Evolutionary conservation across 2,797 vertebrate species (phyloP).

Genomic region (Orientallactaga sibirica): DNA sequence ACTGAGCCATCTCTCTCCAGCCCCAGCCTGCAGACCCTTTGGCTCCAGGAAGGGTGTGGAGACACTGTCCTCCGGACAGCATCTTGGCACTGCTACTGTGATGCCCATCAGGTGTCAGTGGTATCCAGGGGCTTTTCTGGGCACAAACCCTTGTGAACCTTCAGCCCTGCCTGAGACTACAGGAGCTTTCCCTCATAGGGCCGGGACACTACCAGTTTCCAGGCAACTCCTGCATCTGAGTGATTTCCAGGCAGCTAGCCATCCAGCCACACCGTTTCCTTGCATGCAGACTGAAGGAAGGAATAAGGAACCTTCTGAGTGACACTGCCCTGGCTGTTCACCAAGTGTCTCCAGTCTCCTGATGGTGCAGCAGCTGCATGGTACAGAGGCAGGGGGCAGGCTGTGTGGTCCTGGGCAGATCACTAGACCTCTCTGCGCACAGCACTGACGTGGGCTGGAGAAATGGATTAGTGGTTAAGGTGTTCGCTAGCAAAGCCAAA

Average conservation of each 20-base stretch:
- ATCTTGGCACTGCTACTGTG: not conserved
- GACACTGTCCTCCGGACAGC: not conserved
- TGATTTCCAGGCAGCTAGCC: not conserved
- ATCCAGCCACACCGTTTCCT: not conserved
- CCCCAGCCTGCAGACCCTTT: not conserved
- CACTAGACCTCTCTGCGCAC: not conserved
- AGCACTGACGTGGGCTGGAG: too few species aligned
- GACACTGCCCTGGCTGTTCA: not conserved
- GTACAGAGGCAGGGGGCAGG: not conserved
- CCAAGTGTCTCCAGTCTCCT: not conserved
- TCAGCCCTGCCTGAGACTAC: too few species aligned
- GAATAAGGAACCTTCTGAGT: not conserved
- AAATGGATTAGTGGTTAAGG: too few species aligned
- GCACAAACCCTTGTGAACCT: not conserved
- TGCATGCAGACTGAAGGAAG: not conserved
- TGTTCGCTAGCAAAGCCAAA: too few species aligned
- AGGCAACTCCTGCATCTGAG: not conserved
- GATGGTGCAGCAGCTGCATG: not conserved
- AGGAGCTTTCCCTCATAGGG: not conserved
- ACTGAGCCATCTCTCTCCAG: too few species aligned
- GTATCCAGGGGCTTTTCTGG: not conserved
- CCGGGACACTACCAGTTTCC: not conserved
- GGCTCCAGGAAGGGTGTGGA: not conserved
- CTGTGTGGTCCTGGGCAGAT: not conserved
- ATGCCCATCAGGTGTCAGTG: accelerated